These are phyloP conservation scores for Drosophila buzzatii DNA, from an alignment of 2,888 invertebrate genomes.

Conservation along the genomic window DNA sequence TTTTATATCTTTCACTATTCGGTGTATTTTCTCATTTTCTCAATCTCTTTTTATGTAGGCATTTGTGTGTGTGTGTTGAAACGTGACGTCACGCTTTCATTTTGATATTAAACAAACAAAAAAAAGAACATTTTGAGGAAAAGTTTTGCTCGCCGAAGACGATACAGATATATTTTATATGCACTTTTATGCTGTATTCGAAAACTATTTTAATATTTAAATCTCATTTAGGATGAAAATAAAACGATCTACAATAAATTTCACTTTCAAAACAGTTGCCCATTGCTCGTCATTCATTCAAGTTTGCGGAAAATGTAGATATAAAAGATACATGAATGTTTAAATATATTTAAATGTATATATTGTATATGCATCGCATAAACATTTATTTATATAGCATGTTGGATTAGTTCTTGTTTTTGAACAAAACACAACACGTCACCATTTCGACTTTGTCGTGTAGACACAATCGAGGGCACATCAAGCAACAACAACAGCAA, in stretches of 20 bases:
- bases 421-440: constrained; percentile 43
- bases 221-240: constrained; percentile 50
- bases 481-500: neutral
- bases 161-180: constrained; percentile 46
- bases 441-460: constrained; percentile 19
- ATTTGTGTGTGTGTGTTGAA: constrained; percentile 58
- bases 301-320: constrained; percentile 4
- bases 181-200: constrained; percentile 60
- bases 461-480: constrained; percentile 10
- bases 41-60: constrained; percentile 27
- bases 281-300: constrained; percentile 55
- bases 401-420: constrained; percentile 29
- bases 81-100: constrained; percentile 39
- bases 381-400: constrained; percentile 38
- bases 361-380: constrained; percentile 13
- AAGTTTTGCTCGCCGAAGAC: constrained; percentile 30
- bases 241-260: constrained; percentile 53
- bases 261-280: constrained; percentile 39
- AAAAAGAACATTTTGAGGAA: constrained; percentile 5
- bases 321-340: neutral
- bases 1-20: constrained; percentile 27
- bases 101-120: constrained; percentile 38
- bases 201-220: constrained; percentile 49
- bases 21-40: constrained; percentile 26
- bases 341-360: neutral